A percentile compares a stretch with the other conserved stretches of the same genome.
Conservation (phyloP, 2,888 invertebrate genomes). For the Nowickia ferox region DNA sequence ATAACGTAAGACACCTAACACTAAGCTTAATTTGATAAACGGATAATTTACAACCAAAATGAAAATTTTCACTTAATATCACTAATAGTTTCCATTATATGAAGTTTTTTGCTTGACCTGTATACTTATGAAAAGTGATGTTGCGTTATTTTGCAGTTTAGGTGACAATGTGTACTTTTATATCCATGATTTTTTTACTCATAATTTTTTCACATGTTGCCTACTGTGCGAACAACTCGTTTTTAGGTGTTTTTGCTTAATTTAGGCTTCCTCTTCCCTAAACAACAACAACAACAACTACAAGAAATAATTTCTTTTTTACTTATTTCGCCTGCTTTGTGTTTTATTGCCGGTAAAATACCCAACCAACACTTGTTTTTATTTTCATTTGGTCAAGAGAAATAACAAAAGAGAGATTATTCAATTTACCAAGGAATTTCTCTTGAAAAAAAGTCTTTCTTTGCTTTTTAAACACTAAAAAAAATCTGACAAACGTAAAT, state of each 20-base stretch:
- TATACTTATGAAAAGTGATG: too few relatives aligned
- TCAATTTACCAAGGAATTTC: neutral
- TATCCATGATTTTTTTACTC: neutral
- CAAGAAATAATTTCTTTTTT: neutral
- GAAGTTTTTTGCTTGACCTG: too few relatives aligned
- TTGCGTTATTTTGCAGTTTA: too few relatives aligned
- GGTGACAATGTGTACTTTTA: too few relatives aligned
- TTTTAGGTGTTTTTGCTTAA: slow-evolving; percentile 53
- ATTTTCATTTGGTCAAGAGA: slow-evolving; percentile 27
- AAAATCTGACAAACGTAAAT: neutral
- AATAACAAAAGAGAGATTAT: neutral
- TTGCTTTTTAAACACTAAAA: neutral
- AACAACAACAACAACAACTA: slow-evolving; percentile 50
- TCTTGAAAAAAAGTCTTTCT: slow-evolving; percentile 4
- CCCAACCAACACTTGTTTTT: slow-evolving; percentile 60
- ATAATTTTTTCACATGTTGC: neutral
- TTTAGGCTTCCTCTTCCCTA: slow-evolving; percentile 70
- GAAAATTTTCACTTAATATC: too few relatives aligned
- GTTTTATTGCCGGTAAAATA: slow-evolving; percentile 48
- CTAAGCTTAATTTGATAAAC: too few relatives aligned
- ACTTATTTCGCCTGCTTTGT: slow-evolving; percentile 24
- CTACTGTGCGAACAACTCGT: slow-evolving; percentile 55
- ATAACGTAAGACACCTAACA: too few relatives aligned
- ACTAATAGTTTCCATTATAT: too few relatives aligned
- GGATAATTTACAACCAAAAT: too few relatives aligned